Percentiles rank a stretch among this genome's conserved stretches.
Evolutionary conservation across 2,113 vertebrate species (phyloP).

Genomic region (Galeopterus variegatus): DNA sequence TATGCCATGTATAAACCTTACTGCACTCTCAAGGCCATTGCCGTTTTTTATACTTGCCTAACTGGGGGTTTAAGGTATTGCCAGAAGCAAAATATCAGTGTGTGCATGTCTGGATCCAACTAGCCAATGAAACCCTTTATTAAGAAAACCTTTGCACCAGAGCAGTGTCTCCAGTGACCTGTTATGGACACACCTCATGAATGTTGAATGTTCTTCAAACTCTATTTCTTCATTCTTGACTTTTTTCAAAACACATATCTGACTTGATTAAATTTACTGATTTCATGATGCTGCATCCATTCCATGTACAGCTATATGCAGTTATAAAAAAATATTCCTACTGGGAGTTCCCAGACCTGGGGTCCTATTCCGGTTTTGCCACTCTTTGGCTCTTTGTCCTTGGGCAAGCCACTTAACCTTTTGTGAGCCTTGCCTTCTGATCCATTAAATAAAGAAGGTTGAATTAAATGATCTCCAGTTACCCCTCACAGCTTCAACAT

Average conservation of each 20-base stretch:
- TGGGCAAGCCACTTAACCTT: constrained; percentile 26
- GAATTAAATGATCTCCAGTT: neutral
- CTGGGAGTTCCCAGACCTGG: neutral
- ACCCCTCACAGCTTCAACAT: neutral
- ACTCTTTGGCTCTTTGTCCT: neutral
- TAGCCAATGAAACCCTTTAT: constrained; percentile 88
- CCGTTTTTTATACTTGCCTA: constrained; percentile 90
- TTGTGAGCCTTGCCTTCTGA: neutral
- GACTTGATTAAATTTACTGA: constrained; percentile 53
- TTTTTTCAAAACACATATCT: constrained; percentile 78
- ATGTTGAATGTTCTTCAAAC: constrained; percentile 89
- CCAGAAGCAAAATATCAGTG: constrained; percentile 90
- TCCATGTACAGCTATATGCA: neutral
- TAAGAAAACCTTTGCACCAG: constrained; percentile 86
- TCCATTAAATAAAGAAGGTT: neutral
- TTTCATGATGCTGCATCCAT: neutral
- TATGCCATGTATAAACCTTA: constrained; percentile 88
- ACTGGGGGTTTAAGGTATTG: constrained; percentile 91
- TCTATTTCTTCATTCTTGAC: constrained; percentile 84
- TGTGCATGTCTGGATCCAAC: constrained; percentile 88
- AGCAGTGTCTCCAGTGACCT: constrained; percentile 79
- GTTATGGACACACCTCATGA: constrained; percentile 83
- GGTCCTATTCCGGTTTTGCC: constrained; percentile 60
- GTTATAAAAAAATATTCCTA: neutral
- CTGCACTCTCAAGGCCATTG: constrained; percentile 90